These are phyloP conservation scores for Pristis pectinata DNA, from an alignment of 2,797 vertebrate species.

Conservation along the genomic window DNA sequence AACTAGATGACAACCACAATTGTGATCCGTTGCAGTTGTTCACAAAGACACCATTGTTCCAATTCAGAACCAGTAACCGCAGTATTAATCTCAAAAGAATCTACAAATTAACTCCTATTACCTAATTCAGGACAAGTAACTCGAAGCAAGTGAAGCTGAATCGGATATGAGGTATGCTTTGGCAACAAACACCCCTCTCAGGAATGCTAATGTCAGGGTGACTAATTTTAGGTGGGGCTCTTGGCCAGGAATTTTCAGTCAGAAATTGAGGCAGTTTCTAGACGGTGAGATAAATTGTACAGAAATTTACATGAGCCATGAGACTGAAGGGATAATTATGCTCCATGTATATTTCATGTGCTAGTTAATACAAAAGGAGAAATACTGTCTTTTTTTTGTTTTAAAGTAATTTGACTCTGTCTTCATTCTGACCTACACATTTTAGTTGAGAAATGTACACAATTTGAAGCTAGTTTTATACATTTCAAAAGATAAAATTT, in stretches of 20 bases:
- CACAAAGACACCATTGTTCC: neutral
- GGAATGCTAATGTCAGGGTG: conserved; percentile 19
- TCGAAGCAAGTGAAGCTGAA: neutral
- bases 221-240: neutral
- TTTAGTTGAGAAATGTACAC: neutral
- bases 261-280: neutral
- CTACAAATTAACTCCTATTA: neutral
- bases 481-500: neutral
- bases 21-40: neutral
- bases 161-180: neutral
- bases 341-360: neutral
- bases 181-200: neutral
- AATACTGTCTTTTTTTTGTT: neutral
- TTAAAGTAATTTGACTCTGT: neutral
- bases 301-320: neutral
- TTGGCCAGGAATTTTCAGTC: neutral
- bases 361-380: neutral
- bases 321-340: neutral
- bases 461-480: neutral
- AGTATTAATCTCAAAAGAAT: neutral
- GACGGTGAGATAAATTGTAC: neutral
- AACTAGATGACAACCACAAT: neutral
- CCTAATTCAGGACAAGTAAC: neutral
- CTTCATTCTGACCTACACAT: neutral
- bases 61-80: neutral